phyloP scores from a whole-genome alignment of 2,797 vertebrate species.

The Pogoniulus pusillus region DNA sequence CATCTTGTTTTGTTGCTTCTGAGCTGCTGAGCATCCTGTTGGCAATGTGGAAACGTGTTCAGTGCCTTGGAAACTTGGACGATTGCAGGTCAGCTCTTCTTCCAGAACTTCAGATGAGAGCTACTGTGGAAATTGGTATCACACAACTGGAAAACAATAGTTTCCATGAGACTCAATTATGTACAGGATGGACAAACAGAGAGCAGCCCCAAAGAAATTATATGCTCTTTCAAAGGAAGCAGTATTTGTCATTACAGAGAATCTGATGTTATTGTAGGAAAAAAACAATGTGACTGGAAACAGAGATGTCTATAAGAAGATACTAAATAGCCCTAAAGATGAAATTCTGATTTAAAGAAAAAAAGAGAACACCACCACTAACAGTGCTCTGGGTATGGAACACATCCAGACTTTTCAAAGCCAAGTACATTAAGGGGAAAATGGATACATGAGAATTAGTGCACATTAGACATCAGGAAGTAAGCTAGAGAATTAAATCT shows the following conservation, averaged over 20 bases:
- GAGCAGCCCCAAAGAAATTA: neutral
- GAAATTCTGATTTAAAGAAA: neutral
- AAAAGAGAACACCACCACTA: neutral
- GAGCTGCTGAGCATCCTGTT: neutral
- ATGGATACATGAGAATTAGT: neutral
- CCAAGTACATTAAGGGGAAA: neutral
- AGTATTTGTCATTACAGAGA: neutral
- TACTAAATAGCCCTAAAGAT: neutral
- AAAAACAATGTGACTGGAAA: neutral
- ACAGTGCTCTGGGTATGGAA: neutral
- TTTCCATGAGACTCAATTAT: conserved; percentile 5
- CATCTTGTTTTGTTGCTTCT: neutral
- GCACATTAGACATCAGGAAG: neutral
- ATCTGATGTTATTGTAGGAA: neutral
- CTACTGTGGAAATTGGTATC: neutral
- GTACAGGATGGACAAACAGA: neutral
- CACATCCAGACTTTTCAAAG: neutral
- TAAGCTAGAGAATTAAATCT: neutral
- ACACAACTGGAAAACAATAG: neutral
- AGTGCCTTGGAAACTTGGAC: neutral
- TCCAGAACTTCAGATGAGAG: neutral
- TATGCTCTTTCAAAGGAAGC: too few species aligned
- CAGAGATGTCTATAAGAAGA: neutral
- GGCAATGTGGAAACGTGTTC: neutral
- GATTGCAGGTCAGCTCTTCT: neutral